Evolutionary conservation across 2,797 vertebrate species (phyloP), one percentile per base, ranked within the genome.

Genomic region (Sebastiscus tertius): DNA sequence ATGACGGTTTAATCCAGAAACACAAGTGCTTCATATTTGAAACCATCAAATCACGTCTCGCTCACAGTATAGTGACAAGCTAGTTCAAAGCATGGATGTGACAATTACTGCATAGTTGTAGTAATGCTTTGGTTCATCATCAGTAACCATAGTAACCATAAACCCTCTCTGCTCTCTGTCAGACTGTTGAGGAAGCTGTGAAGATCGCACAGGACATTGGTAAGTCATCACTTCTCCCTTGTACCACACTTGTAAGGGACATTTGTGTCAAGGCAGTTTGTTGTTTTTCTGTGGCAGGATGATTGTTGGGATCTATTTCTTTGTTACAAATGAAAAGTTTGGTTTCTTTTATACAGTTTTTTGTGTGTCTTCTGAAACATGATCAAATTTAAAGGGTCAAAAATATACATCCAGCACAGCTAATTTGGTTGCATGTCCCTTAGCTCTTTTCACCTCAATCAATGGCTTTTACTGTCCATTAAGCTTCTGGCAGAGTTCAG

Each of bases 131-230:
- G 9, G 9, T 55, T 58, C 2, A 12, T 54, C 8, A 16, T 52
- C 18, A 52, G 20, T 52, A n/a, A 20, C 46, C 46, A 52, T n/a
- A 14, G 6, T 86, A 79, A 87, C 24, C 31, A 20, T 70, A 11
- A 95, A 91, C 94, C 91, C 91, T 94, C 89, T 95, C 14, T 42
- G 39, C 93, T 95, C 86, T 95, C 88, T 96, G 94, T 91, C 96
- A 99, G 98, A 97, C 96, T 94, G 96, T 94, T 85, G 97, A 98
- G 89, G 98, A 99, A 85, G 98, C 98, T 93, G 98, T 99, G 94
- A 97, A 95, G 95, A 99, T 99, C 86, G 96, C 98, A 89, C 94
- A 96, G 91, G 96, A 98, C 88, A 98, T 99, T 81, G 98, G 98
- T 99, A 96, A 96, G 97, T 94, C 7, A 54, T 26, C 26, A 2